These are phyloP conservation scores for Oligia fasciuncula DNA, from an alignment of 2,888 invertebrate genomes.

Conservation along the genomic window DNA sequence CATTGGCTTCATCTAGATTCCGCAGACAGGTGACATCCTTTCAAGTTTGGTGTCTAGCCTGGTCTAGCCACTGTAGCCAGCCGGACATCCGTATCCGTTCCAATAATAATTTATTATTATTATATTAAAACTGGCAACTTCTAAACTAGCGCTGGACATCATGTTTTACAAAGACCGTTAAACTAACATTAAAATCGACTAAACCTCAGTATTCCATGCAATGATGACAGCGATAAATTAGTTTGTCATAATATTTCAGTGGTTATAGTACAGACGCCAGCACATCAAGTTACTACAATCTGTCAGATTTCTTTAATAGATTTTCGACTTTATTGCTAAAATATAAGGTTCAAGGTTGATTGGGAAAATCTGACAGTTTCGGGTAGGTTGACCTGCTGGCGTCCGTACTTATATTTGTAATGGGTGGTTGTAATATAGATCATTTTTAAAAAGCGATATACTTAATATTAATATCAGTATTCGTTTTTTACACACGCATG, in stretches of 20 bases:
- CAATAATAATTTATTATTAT: no score
- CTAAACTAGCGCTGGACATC: background rate
- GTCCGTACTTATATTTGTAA: no score
- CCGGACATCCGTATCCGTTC: constrained; percentile 1
- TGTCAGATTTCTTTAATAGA: no score
- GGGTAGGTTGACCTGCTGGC: no score
- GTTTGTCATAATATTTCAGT: background rate
- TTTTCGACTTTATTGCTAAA: no score
- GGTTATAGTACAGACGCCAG: no score
- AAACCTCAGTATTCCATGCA: background rate
- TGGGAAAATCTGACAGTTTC: no score
- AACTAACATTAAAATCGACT: background rate
- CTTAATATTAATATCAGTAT: background rate
- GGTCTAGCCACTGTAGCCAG: background rate
- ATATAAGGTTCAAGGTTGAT: no score
- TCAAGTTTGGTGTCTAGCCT: background rate
- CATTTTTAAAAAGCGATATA: no score
- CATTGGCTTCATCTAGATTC: background rate
- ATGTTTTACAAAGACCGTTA: background rate
- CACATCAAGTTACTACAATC: no score
- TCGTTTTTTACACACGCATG: background rate
- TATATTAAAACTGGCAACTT: background rate
- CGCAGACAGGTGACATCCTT: background rate
- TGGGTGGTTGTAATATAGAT: background rate
- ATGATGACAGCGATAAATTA: background rate